Evolutionary conservation across 2,888 invertebrate genomes (phyloP), one percentile per base, ranked within the genome.

Genomic region (Ferrisia virgata): DNA sequence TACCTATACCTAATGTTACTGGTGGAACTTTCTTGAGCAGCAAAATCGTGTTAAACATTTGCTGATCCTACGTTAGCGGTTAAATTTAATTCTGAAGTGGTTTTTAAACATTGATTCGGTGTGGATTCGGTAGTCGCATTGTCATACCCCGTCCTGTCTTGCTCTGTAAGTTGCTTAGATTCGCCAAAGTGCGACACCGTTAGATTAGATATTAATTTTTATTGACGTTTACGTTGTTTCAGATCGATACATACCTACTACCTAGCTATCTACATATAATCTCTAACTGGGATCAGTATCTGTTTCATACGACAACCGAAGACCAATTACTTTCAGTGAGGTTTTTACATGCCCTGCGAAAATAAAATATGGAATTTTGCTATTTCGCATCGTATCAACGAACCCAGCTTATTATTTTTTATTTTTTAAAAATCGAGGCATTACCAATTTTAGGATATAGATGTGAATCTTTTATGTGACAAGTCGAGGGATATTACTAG

Each of bases 401-500:
- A 25, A 36, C n/a, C 31, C 13, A 31, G 8, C n/a, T 15, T 81
- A n/a, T 28, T 28, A 28, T 79, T 43, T 47, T 47, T n/a, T 79
- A 64, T 82, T 64, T 1, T 22, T 18, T 15, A 15, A 79, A 53
- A n/a, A 13, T n/a, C 1, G 5, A 43, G 40, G 36, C 18, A 33
- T 80, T 33, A 58, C 58, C 47, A 58, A 64, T 81, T 81, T 81
- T 81, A 58, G 36, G 47, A 11, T 64, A 36, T 36, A 25, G 81
- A 81, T 36, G 81, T 33, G 83, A 39, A 72, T 43, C 72, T 83
- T 31, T 31, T 40, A 83, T 72, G 83, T 76, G 83, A 83, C 83
- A 72, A 83, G 83, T 83, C 72, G 69, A 64, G 43, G 76, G 43
- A 72, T 72, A 25, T n/a, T 83, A 76, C 83, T 83, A 83, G 83